Evolutionary conservation across 2,797 vertebrate genomes (phyloP).

Genomic region (Vireo griseus): DNA sequence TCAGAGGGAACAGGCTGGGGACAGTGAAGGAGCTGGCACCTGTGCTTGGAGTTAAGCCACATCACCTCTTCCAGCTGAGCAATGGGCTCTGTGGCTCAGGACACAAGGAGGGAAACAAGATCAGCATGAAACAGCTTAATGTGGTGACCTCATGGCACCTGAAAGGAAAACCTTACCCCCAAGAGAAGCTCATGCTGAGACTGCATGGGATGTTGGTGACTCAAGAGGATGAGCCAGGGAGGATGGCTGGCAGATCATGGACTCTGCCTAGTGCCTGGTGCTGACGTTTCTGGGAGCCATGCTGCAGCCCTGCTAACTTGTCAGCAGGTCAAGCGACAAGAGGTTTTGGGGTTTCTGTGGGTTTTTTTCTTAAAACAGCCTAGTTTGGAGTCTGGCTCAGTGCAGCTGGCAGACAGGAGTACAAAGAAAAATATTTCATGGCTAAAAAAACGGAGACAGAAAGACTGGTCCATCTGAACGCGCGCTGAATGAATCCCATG

Average conservation of each 20-base stretch:
- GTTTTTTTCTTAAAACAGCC: slow-evolving; percentile 21
- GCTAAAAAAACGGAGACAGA: slow-evolving; percentile 66
- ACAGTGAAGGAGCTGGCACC: background rate
- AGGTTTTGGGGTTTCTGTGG: background rate
- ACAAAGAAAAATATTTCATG: slow-evolving; percentile 63
- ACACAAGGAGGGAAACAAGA: background rate
- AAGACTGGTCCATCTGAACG: slow-evolving; percentile 41
- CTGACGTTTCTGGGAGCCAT: background rate
- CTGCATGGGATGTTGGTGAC: background rate
- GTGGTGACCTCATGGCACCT: background rate
- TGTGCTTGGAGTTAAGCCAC: background rate
- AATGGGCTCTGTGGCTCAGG: background rate
- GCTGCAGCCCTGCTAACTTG: background rate
- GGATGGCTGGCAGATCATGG: background rate
- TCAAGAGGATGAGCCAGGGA: background rate
- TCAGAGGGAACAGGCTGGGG: background rate
- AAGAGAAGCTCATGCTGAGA: accelerated
- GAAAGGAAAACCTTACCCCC: background rate
- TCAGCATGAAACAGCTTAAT: background rate
- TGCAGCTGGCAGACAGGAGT: slow-evolving; percentile 22
- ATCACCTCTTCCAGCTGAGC: background rate
- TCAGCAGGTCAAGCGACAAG: background rate
- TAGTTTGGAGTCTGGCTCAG: slow-evolving; percentile 18
- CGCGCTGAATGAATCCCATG: slow-evolving; percentile 43
- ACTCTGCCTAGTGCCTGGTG: background rate